Conservation (phyloP, 2,113 vertebrate genomes). For the Dinomys branickii region DNA sequence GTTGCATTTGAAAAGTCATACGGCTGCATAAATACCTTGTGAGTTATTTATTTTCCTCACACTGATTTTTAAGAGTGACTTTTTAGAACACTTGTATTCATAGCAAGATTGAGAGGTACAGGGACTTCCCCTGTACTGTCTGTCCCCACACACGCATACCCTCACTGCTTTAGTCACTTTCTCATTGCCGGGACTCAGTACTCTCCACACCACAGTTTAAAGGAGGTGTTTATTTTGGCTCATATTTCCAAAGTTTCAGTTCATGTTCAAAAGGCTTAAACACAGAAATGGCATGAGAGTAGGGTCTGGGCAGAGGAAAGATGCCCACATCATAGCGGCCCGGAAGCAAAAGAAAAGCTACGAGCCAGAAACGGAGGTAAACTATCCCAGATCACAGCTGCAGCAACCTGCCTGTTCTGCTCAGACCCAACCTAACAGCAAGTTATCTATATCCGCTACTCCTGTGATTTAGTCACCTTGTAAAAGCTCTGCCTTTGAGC, state of each 20-base stretch:
- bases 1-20: not conserved
- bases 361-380: not conserved
- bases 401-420: not conserved
- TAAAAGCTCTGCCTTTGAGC: not conserved
- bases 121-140: not conserved
- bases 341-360: not conserved
- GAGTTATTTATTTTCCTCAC: not conserved
- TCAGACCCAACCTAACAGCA: not conserved
- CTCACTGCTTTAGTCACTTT: not conserved
- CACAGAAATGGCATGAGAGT: not conserved
- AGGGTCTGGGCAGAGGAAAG: not conserved
- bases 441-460: not conserved
- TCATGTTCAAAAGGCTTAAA: not conserved
- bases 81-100: not conserved
- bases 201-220: not conserved
- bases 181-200: not conserved
- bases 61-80: not conserved
- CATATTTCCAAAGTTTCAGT: not conserved
- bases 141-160: not conserved
- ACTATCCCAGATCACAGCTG: not conserved
- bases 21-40: not conserved
- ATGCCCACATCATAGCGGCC: not conserved
- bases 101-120: not conserved
- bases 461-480: not conserved
- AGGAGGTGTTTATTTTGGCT: not conserved